Conservation (phyloP, 2,888 invertebrate genomes). For the Lordiphosa andalusiaca region DNA sequence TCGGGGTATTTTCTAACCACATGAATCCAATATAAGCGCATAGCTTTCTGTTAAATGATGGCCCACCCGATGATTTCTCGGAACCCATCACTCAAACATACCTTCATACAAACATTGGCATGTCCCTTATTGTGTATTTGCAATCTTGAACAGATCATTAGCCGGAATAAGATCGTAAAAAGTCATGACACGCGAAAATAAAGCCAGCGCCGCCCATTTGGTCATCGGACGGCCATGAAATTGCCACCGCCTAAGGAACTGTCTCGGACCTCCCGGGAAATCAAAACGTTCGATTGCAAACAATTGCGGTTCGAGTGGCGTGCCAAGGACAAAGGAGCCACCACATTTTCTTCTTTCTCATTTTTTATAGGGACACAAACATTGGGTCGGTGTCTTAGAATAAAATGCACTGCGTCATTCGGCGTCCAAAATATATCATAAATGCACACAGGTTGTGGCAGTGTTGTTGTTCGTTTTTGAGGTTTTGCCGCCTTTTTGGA, state of each 20-base stretch:
- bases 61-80: background rate
- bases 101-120: background rate
- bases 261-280: constrained; percentile 62
- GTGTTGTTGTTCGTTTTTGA: constrained; percentile 44
- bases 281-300: constrained; percentile 62
- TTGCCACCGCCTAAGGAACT: constrained; percentile 30
- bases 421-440: constrained; percentile 62
- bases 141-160: constrained; percentile 60
- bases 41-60: no score
- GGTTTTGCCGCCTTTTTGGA: constrained; percentile 62
- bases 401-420: constrained; percentile 61
- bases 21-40: no score
- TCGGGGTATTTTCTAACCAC: no score
- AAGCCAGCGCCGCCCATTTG: constrained; percentile 56
- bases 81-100: constrained; percentile 1
- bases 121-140: constrained; percentile 12
- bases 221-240: constrained; percentile 60
- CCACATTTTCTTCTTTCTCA: constrained; percentile 28
- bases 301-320: constrained; percentile 57
- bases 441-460: constrained; percentile 61
- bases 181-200: constrained; percentile 65
- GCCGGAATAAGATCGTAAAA: constrained; percentile 71
- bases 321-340: constrained; percentile 50
- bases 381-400: constrained; percentile 34
- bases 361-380: constrained; percentile 62